Evolutionary conservation across 2,113 vertebrate genomes (phyloP).

Genomic region (Silurus asotus): DNA sequence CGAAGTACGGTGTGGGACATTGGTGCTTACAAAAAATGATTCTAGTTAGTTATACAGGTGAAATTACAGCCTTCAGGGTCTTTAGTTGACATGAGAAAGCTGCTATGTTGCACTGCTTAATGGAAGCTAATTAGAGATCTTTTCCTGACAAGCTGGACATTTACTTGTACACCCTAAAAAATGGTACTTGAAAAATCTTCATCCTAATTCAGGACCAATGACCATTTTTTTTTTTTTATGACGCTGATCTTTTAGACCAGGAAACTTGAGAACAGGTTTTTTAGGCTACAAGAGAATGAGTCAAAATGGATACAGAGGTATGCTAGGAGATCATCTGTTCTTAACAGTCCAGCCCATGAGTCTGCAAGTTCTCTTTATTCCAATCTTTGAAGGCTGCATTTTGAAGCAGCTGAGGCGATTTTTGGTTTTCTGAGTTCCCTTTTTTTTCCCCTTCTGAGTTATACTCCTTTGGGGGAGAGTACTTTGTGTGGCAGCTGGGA

Average conservation of each 20-base stretch:
- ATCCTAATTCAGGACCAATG: neutral
- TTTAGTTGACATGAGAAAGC: neutral
- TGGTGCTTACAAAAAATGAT: neutral
- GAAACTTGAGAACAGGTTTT: neutral
- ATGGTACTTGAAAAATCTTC: neutral
- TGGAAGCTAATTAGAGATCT: neutral
- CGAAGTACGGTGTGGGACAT: too few species aligned
- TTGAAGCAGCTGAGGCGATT: neutral
- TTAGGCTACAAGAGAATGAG: neutral
- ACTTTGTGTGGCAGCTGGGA: neutral
- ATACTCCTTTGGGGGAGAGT: neutral
- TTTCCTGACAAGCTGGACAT: conserved; percentile 2
- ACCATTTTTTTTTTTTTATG: too few species aligned
- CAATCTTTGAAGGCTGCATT: neutral
- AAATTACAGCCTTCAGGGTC: neutral
- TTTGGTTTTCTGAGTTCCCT: neutral
- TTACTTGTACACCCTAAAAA: neutral
- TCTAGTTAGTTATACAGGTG: neutral
- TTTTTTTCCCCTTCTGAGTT: neutral
- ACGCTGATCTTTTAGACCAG: neutral
- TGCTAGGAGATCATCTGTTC: neutral
- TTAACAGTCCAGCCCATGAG: conserved; percentile 18
- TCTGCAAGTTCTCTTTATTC: conserved; percentile 15
- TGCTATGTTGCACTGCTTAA: too few species aligned
- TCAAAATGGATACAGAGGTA: neutral